Percentiles rank a stretch among this genome's conserved stretches.
Conservation (phyloP, 2,888 invertebrate genomes). For the Tenthredo distinguenda region DNA sequence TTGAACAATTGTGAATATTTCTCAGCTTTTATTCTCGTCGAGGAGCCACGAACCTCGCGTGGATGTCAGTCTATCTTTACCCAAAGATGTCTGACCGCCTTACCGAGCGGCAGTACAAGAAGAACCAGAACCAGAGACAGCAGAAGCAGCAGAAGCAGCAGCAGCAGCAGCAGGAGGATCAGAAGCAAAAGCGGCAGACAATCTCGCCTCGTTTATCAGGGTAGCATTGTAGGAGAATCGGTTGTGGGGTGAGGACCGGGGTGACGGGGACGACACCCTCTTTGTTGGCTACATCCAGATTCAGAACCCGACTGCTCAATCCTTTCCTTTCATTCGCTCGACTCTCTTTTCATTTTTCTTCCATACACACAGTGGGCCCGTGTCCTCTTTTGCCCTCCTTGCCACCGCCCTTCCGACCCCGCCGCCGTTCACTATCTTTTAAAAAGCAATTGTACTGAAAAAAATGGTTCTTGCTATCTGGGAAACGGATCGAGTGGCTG, state of each 20-base stretch:
- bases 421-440: constrained; percentile 63
- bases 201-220: constrained; percentile 77
- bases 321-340: constrained; percentile 73
- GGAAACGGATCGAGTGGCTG: constrained; percentile 61
- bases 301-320: constrained; percentile 73
- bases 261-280: constrained; percentile 69
- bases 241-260: constrained; percentile 64
- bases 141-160: constrained; percentile 44
- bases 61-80: constrained; percentile 18
- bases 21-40: neutral
- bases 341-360: constrained; percentile 72
- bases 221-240: constrained; percentile 73
- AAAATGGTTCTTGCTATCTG: constrained; percentile 66
- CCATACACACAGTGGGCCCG: constrained; percentile 54
- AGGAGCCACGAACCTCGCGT: neutral
- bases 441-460: constrained; percentile 70
- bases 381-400: constrained; percentile 53
- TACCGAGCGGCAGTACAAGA: constrained; percentile 32
- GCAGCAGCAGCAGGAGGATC: constrained; percentile 54
- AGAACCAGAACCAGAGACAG: constrained; percentile 49
- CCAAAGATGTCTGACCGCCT: constrained; percentile 30
- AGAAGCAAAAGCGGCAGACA: constrained; percentile 68
- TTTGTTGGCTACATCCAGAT: constrained; percentile 74
- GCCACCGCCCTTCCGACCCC: constrained; percentile 48
- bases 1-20: constrained; percentile 54